A percentile compares a stretch with the other conserved stretches of the same genome.
Conservation (phyloP, 2,113 vertebrate species). For the Turnix velox region DNA sequence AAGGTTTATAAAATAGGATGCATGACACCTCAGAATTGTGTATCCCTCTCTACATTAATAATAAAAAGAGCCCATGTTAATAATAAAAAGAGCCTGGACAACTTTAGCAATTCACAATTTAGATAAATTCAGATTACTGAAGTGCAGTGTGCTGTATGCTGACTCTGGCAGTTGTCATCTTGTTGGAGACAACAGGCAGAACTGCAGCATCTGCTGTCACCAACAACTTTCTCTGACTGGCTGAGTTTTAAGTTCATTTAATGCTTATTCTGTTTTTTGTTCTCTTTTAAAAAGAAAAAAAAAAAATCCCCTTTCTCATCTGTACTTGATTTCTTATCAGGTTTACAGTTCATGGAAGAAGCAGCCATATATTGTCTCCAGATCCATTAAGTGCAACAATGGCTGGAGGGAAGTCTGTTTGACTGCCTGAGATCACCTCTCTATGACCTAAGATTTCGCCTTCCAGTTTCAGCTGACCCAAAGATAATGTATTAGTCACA, state of each 20-base stretch:
- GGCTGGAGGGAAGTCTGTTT: not conserved
- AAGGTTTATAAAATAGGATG: not conserved
- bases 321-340: not conserved
- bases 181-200: not conserved
- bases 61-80: too few species aligned
- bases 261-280: not conserved
- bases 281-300: not conserved
- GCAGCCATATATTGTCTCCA: not conserved
- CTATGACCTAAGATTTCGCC: not conserved
- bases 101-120: not conserved
- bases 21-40: not conserved
- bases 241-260: not conserved
- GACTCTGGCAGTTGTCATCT: not conserved
- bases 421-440: not conserved
- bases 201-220: not conserved
- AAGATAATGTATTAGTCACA: not conserved
- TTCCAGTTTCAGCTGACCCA: not conserved
- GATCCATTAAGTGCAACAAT: not conserved
- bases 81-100: not conserved
- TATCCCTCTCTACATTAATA: conserved; percentile 17
- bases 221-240: not conserved
- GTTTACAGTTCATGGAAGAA: not conserved
- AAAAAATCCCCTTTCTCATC: not conserved
- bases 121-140: conserved; percentile 7
- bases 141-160: not conserved